Evolutionary conservation across 2,113 vertebrate genomes (phyloP).

Genomic region (Apodemus sylvaticus): DNA sequence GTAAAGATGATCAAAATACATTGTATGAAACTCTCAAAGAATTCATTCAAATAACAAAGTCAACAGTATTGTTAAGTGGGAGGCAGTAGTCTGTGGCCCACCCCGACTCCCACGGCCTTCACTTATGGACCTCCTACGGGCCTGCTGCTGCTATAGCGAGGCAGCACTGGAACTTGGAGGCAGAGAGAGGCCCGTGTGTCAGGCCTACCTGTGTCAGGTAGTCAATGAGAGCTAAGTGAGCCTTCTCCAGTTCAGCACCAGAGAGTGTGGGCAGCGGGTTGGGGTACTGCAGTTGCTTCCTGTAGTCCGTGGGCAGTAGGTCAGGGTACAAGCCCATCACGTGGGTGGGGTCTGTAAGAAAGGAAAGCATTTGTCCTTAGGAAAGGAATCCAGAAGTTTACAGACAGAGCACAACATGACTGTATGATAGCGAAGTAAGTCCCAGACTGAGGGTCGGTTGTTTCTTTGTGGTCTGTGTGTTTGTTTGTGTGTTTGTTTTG

Average conservation of each 20-base stretch:
- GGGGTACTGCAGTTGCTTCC: slow-evolving; percentile 97
- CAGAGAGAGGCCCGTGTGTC: background rate
- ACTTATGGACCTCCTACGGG: background rate
- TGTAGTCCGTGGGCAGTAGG: slow-evolving; percentile 95
- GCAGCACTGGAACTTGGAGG: background rate
- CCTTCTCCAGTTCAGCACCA: slow-evolving; percentile 96
- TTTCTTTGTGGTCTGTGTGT: background rate
- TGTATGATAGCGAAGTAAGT: background rate
- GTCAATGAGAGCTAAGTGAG: slow-evolving; percentile 97
- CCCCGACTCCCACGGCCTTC: background rate
- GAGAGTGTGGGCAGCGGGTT: slow-evolving; percentile 94
- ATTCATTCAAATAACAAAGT: background rate
- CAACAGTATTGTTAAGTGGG: background rate
- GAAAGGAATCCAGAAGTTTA: background rate
- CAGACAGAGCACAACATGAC: background rate
- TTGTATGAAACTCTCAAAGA: background rate
- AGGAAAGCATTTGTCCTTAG: slow-evolving; percentile 8
- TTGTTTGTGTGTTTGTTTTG: background rate
- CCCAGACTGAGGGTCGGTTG: background rate
- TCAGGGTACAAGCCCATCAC: slow-evolving; percentile 99
- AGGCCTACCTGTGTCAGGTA: slow-evolving; percentile 95
- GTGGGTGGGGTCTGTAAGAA: slow-evolving; percentile 94
- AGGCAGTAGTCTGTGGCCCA: background rate
- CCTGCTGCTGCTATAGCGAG: background rate
- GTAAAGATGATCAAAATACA: background rate